A percentile compares a stretch with the other conserved stretches of the same genome.
Evolutionary conservation across 2,797 vertebrate species (phyloP).

Genomic region (Oreochromis mossambicus): DNA sequence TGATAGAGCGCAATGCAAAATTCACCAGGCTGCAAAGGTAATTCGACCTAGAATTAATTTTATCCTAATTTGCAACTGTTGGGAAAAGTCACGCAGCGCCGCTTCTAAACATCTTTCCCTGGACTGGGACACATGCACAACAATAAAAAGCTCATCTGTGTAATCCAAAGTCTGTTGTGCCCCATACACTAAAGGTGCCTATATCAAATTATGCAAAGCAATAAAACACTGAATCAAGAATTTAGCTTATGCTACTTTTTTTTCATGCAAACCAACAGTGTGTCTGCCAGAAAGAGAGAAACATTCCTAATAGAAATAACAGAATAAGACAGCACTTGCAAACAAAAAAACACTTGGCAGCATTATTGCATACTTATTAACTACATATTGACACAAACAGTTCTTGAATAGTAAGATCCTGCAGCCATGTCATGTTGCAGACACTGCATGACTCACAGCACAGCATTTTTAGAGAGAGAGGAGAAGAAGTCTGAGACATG

Average conservation of each 20-base stretch:
- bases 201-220: background rate
- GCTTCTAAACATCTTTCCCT: background rate
- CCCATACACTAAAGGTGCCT: background rate
- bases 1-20: accelerated
- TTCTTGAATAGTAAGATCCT: background rate
- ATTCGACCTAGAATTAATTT: background rate
- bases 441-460: background rate
- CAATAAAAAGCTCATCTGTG: background rate
- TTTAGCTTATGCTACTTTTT: background rate
- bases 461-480: background rate
- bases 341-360: background rate
- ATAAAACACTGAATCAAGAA: background rate
- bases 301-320: background rate
- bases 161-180: background rate
- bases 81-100: background rate
- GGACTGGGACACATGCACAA: background rate
- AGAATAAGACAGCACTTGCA: background rate
- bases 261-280: background rate
- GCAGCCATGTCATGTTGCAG: background rate
- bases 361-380: background rate
- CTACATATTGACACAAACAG: background rate
- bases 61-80: background rate
- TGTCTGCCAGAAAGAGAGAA: background rate
- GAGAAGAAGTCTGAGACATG: background rate
- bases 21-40: background rate